Conservation (phyloP, 2,797 vertebrate genomes). For the Ptychobarbus kaznakovi region DNA sequence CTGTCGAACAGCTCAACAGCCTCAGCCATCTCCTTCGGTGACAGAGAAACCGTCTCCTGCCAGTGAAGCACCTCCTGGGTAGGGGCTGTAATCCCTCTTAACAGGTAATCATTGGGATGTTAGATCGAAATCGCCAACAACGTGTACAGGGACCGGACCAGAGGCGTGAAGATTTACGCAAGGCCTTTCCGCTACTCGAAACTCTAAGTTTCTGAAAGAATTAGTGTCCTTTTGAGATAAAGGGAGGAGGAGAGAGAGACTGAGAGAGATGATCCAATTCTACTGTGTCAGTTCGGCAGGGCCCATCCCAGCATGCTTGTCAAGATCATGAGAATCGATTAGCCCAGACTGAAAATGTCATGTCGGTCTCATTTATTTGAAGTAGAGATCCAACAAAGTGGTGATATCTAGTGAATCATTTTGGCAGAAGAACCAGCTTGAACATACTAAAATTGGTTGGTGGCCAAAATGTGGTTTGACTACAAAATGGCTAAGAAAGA, state of each 20-base stretch:
- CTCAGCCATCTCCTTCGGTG: slow-evolving; percentile 30
- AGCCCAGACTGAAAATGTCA: slow-evolving; percentile 56
- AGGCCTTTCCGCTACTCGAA: slow-evolving; percentile 22
- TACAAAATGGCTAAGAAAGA: slow-evolving; percentile 48
- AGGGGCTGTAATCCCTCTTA: slow-evolving; percentile 58
- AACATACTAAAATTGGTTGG: slow-evolving; percentile 34
- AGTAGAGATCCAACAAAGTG: slow-evolving; percentile 43
- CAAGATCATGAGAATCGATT: slow-evolving; percentile 60
- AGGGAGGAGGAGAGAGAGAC: slow-evolving; percentile 26
- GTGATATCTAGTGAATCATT: slow-evolving; percentile 41
- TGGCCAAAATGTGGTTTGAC: slow-evolving; percentile 43
- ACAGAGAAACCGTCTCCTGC: slow-evolving; percentile 1
- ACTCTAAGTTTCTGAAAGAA: slow-evolving; percentile 40
- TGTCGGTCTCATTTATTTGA: slow-evolving; percentile 53
- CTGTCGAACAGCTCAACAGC: slow-evolving; percentile 54
- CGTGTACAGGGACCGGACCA: neutral
- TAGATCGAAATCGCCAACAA: slow-evolving; percentile 56
- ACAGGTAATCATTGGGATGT: slow-evolving; percentile 60
- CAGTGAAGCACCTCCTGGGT: slow-evolving; percentile 41
- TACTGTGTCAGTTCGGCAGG: slow-evolving; percentile 24
- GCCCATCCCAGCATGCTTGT: slow-evolving; percentile 51
- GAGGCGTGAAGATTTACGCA: slow-evolving; percentile 10
- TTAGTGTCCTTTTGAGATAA: slow-evolving; percentile 26
- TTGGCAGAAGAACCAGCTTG: slow-evolving; percentile 36
- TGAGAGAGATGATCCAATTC: slow-evolving; percentile 56